phyloP scores from a whole-genome alignment of 2,888 invertebrate species.

The Gastrophysa polygoni region DNA sequence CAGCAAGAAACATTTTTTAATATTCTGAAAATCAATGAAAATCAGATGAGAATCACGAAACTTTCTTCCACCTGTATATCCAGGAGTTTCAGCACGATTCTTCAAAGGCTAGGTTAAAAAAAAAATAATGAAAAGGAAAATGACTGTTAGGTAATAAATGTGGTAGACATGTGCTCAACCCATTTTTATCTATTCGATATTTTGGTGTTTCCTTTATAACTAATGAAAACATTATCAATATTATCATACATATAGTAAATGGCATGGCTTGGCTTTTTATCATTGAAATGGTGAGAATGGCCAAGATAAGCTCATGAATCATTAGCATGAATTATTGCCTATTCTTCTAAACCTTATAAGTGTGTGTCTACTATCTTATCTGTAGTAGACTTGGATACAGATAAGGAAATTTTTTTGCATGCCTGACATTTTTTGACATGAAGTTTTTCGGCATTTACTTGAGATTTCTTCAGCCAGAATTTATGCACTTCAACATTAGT shows the following conservation, averaged over 20 bases:
- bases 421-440: too few species aligned
- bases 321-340: background rate
- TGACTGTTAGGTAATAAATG: background rate
- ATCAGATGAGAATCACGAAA: too few species aligned
- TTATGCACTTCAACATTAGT: too few species aligned
- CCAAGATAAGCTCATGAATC: background rate
- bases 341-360: background rate
- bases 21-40: constrained; percentile 65
- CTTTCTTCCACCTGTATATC: too few species aligned
- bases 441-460: too few species aligned
- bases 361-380: background rate
- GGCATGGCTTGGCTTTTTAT: background rate
- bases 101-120: too few species aligned
- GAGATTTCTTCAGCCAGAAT: too few species aligned
- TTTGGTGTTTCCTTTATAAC: too few species aligned
- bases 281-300: background rate
- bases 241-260: background rate
- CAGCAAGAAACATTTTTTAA: constrained; percentile 65
- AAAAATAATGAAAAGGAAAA: too few species aligned
- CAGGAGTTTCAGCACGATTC: too few species aligned
- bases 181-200: too few species aligned
- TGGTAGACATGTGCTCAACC: background rate
- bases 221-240: background rate
- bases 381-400: background rate
- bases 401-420: too few species aligned